Base-by-base conservation (phyloP, 2,113 vertebrate species). In the Chelonoidis abingdonii region DNA sequence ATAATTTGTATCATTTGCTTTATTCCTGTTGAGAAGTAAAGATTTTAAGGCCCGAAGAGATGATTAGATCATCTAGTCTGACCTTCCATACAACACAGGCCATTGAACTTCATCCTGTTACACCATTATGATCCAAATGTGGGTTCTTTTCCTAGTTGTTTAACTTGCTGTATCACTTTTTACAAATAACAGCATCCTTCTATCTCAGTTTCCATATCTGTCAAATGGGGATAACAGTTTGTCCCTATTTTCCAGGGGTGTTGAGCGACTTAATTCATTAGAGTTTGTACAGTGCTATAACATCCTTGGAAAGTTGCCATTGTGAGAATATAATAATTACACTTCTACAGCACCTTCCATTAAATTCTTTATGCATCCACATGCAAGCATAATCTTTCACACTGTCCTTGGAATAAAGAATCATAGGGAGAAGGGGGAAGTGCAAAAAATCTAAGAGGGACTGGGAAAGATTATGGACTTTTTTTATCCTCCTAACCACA, bases 161-260 rank as follows among this genome's bases (percentile, higher is more conserved):
- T 75, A 75, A 62, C 6, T 14, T 62, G 59, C 29, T 16, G 29
- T 31, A 11, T 35, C 3, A 53, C 35, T 8, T 0, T 78, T 2
- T 3, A 3, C 21, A 72, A 72, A 24, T 17, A 62, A 35, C 35
- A 80, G 7, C 90, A 89, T 47, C 14, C 17, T 57, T 44, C 17
- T 88, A 49, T 10, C 65, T 0, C 59, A 47, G 29, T 47, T 69
- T 80, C 65, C 10, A 12, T 5, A 9, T 3, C 25, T n/a, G 14
- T 80, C 50, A 31, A 52, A 8, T 24, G 57, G 80, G 50, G 41
- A 84, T 27, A 31, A 1, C 10, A 29, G 5, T 29, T 21, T 3
- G 8, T 89, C 22, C 17, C 27, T 41, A 24, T 22, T 1, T 0
- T 41, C 79, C 78, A n/a, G 1, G 2, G 41, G 14, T 0, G 21